Evolutionary conservation across 2,113 vertebrate genomes (phyloP), one percentile per base, ranked within the genome.

Genomic region (Petromus typicus): DNA sequence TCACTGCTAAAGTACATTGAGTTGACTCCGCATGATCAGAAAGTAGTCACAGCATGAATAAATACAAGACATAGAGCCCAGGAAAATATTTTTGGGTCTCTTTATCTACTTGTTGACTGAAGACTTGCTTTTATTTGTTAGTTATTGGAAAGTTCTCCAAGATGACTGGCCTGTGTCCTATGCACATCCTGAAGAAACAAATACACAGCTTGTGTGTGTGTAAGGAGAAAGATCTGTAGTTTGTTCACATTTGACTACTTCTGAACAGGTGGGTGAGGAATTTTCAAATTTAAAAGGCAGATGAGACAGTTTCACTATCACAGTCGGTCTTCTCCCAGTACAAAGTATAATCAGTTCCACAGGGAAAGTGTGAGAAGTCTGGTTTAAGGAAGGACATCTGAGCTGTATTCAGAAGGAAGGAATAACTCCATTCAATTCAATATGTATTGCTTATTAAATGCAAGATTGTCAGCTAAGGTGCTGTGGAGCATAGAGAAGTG

Each of bases 401-500:
- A 94, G n/a, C 57, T 71, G 40, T 9, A 83, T 93, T 94, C 89
- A 88, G 61, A 93, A 67, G 13, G 8, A 89, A 11, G 6, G 66
- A 86, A 79, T 83, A 90, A 75, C 37, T 87, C 34, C 23, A 51
- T 93, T 89, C 57, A 94, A 89, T 4, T 88, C 73, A 90, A 59
- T 83, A 76, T 86, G 61, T 45, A 66, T 48, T 54, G 25, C n/a
- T 91, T 95, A 92, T 96, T 97, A 96, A 94, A 93, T 90, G 83
- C 86, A 86, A 51, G 82, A 54, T 92, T 88, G 57, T 91, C 67
- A 76, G 14, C 56, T 80, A 75, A 76, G 67, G 73, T 89, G 93
- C 91, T 37, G 2, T 89, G 91, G 91, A 96, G 96, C 93, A 95
- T 89, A 89, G 51, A 90, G 43, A 93, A 95, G 82, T 93, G 91